A percentile compares a stretch with the other conserved stretches of the same genome.
Conservation (phyloP, 2,797 vertebrate genomes). For the Pangasius sanitwongsei region DNA sequence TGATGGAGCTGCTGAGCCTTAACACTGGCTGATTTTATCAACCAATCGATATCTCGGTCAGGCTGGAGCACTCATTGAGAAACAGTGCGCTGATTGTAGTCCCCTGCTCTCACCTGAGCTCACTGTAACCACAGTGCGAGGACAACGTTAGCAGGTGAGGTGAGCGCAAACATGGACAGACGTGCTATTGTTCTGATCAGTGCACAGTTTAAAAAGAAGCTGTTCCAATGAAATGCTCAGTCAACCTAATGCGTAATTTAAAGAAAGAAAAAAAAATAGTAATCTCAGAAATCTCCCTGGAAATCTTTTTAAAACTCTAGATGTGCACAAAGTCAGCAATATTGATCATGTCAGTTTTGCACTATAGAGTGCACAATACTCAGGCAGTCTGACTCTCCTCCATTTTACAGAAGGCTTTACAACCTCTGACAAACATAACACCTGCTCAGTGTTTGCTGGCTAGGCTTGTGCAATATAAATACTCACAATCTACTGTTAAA, state of each 20-base stretch:
- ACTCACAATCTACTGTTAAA: background rate
- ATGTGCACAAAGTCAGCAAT: background rate
- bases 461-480: background rate
- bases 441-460: background rate
- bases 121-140: background rate
- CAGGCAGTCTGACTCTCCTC: background rate
- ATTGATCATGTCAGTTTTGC: background rate
- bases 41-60: background rate
- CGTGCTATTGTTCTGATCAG: conserved; percentile 30
- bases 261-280: background rate
- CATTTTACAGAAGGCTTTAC: background rate
- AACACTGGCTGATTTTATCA: background rate
- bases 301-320: background rate
- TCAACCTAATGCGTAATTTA: background rate
- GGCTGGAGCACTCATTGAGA: background rate
- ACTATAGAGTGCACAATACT: background rate
- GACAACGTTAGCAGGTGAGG: background rate
- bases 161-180: conserved; percentile 34
- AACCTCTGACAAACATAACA: background rate
- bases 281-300: background rate
- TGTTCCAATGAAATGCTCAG: background rate
- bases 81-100: conserved; percentile 1
- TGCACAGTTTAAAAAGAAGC: background rate
- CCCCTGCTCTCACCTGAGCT: background rate
- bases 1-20: background rate